phyloP scores from a whole-genome alignment of 2,113 vertebrate genomes.

The Corydoras maculifer region DNA sequence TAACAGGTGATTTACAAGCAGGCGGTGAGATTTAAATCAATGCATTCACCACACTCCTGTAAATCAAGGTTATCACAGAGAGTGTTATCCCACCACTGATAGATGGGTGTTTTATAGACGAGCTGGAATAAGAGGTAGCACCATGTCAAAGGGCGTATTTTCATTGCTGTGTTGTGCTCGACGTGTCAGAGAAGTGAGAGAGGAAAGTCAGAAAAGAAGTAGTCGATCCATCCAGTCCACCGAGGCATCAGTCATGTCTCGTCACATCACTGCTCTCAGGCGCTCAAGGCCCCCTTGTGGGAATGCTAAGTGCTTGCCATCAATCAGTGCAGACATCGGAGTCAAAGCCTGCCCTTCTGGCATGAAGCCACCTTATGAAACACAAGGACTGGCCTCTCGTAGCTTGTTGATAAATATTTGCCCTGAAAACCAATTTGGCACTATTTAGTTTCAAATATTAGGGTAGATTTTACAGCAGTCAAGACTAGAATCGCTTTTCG shows the following conservation, averaged over 20 bases:
- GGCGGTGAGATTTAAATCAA: conserved; percentile 53
- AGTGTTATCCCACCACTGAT: conserved; percentile 55
- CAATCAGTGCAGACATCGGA: conserved; percentile 51
- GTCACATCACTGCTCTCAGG: conserved; percentile 36
- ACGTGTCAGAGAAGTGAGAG: conserved; percentile 1
- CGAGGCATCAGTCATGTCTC: conserved; percentile 42
- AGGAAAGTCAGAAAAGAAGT: conserved; percentile 7
- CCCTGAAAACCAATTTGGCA: conserved; percentile 10
- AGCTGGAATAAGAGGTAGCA: conserved; percentile 23
- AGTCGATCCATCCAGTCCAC: conserved; percentile 30
- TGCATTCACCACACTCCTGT: conserved; percentile 38
- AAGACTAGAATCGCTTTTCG: too few species aligned
- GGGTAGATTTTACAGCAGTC: too few species aligned
- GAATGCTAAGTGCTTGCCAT: conserved; percentile 50
- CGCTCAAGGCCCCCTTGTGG: conserved; percentile 38
- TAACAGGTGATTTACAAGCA: conserved; percentile 59
- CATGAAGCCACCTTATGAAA: conserved; percentile 12
- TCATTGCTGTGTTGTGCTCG: conserved; percentile 22
- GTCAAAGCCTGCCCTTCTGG: conserved; percentile 32
- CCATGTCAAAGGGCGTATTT: conserved; percentile 41
- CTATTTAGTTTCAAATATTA: too few species aligned
- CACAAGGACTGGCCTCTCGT: conserved; percentile 13
- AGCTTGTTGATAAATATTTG: conserved; percentile 13
- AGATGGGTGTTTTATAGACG: conserved; percentile 49
- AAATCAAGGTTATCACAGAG: conserved; percentile 48